Percentiles rank a stretch among this genome's conserved stretches.
phyloP scores from a whole-genome alignment of 2,113 vertebrate species.

The Tautogolabrus adspersus region DNA sequence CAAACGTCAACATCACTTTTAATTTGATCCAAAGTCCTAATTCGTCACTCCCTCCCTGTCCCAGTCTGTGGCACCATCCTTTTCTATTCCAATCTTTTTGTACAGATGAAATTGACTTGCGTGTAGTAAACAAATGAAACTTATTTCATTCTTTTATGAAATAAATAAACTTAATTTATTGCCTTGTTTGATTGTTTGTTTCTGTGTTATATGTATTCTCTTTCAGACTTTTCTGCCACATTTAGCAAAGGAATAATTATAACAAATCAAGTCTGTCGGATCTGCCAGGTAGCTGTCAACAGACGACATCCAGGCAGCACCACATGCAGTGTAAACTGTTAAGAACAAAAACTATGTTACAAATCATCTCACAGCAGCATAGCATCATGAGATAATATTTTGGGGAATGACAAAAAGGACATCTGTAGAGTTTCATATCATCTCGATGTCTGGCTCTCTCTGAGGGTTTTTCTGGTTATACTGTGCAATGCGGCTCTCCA shows the following conservation, averaged over 20 bases:
- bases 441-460: constrained; percentile 46
- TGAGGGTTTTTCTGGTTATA: constrained; percentile 48
- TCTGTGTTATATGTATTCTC: neutral
- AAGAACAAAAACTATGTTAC: constrained; percentile 6
- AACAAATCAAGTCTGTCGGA: neutral
- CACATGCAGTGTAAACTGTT: neutral
- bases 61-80: constrained; percentile 10
- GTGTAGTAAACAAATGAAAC: constrained; percentile 45
- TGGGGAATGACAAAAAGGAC: neutral
- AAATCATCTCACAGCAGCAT: neutral
- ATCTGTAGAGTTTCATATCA: constrained; percentile 40
- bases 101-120: constrained; percentile 56
- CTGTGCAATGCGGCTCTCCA: constrained; percentile 69
- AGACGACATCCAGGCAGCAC: neutral
- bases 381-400: neutral
- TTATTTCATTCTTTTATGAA: constrained; percentile 73
- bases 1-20: constrained; percentile 32
- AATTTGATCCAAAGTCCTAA: constrained; percentile 15
- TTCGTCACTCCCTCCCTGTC: constrained; percentile 5
- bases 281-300: neutral
- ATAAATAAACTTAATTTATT: constrained; percentile 80
- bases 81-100: constrained; percentile 58
- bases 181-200: constrained; percentile 34
- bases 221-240: neutral
- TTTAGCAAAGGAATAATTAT: neutral